These are phyloP conservation scores for Leucozona laternaria DNA, from an alignment of 2,888 invertebrate genomes.

Conservation along the genomic window DNA sequence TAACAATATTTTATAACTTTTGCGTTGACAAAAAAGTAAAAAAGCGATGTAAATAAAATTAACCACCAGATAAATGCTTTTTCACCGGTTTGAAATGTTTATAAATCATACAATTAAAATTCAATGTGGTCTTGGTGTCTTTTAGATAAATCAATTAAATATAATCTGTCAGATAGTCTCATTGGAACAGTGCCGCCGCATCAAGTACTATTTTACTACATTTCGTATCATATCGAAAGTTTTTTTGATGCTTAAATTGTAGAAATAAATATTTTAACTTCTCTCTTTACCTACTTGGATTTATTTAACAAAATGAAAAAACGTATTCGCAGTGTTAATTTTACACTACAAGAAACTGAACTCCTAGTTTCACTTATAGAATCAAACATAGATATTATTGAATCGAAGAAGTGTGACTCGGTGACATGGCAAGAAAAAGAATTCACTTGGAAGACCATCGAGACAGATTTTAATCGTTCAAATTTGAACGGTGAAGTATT, in stretches of 20 bases:
- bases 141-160: neutral
- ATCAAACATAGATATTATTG: neutral
- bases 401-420: neutral
- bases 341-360: neutral
- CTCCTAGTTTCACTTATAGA: neutral
- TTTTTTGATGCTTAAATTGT: neutral
- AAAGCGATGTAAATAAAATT: neutral
- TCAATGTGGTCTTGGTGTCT: neutral
- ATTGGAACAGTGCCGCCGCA: neutral
- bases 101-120: neutral
- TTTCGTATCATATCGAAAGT: neutral
- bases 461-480: neutral
- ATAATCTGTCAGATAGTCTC: neutral
- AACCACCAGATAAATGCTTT: neutral
- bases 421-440: conserved; percentile 11
- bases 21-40: neutral
- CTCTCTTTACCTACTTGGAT: neutral
- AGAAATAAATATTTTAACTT: neutral
- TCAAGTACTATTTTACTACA: neutral
- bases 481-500: neutral
- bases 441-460: neutral
- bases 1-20: neutral
- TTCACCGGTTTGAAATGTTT: too few relatives aligned
- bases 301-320: conserved; percentile 10
- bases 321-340: conserved; percentile 25